phyloP scores from a whole-genome alignment of 2,797 vertebrate genomes.

The Tenualosa thibaudeaui region DNA sequence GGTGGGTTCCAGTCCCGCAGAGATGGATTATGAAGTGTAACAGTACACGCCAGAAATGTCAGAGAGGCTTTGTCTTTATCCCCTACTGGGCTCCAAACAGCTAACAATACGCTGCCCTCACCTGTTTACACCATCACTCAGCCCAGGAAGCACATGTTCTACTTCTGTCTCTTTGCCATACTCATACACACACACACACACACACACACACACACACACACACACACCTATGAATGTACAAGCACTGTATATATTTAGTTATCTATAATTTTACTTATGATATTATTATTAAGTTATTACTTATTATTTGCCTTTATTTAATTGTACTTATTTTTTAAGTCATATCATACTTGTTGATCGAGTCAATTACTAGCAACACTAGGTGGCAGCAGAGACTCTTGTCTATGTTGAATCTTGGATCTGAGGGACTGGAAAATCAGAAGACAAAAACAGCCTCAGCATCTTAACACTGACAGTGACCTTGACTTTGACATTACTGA shows the following conservation, averaged over 20 bases:
- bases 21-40: slow-evolving; percentile 48
- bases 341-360: not conserved
- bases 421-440: not conserved
- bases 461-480: not conserved
- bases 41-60: slow-evolving; percentile 63
- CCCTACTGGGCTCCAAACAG: not conserved
- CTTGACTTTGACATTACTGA: not conserved
- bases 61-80: slow-evolving; percentile 56
- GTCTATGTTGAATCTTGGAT: not conserved
- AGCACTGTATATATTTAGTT: not conserved
- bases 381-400: slow-evolving; percentile 7
- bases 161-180: not conserved
- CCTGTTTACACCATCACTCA: slow-evolving; percentile 39
- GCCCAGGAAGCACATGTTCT: slow-evolving; percentile 29
- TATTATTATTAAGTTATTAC: too few relatives aligned
- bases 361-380: not conserved
- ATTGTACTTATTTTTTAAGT: too few relatives aligned
- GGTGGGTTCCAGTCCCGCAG: slow-evolving; percentile 49
- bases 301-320: too few relatives aligned
- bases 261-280: not conserved
- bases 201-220: not conserved
- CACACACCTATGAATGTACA: not conserved
- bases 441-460: not conserved
- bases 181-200: not conserved
- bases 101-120: slow-evolving; percentile 3